Percentiles rank a stretch among this genome's conserved stretches.
phyloP scores from a whole-genome alignment of 2,888 invertebrate species.

The Petrolisthes manimaculis region DNA sequence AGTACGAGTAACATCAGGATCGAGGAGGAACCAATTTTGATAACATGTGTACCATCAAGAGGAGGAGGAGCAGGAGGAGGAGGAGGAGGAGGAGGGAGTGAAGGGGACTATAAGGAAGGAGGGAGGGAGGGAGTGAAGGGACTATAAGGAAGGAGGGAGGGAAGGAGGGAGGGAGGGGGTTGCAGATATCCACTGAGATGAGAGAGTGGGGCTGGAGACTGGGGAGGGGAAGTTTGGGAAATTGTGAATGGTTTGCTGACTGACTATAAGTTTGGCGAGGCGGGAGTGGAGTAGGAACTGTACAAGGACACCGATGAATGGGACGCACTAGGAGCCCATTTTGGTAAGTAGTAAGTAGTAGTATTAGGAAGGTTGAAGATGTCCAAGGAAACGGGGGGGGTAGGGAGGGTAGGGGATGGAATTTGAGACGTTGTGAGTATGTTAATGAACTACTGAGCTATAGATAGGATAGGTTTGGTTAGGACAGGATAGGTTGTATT shows the following conservation, averaged over 20 bases:
- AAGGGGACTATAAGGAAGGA: neutral
- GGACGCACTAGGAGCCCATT: neutral
- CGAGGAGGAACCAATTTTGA: neutral
- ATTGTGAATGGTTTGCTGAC: neutral
- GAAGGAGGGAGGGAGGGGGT: neutral
- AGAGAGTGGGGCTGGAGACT: too few species aligned
- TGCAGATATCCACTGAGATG: neutral
- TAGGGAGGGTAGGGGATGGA: neutral
- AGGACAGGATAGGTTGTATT: too few species aligned
- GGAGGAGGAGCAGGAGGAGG: neutral
- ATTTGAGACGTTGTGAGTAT: too few species aligned
- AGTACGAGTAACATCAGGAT: neutral
- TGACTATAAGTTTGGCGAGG: neutral
- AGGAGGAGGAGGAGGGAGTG: neutral
- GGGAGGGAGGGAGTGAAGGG: neutral
- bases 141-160: neutral
- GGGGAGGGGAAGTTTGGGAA: too few species aligned
- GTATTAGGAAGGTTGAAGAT: neutral
- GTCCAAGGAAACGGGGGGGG: neutral
- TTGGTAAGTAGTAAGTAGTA: neutral
- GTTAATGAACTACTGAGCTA: too few species aligned
- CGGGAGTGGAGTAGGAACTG: neutral
- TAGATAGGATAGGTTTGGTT: too few species aligned
- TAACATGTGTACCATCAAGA: neutral
- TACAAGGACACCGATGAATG: too few species aligned